phyloP scores from a whole-genome alignment of 2,113 vertebrate genomes.

The Carassius carassius region DNA sequence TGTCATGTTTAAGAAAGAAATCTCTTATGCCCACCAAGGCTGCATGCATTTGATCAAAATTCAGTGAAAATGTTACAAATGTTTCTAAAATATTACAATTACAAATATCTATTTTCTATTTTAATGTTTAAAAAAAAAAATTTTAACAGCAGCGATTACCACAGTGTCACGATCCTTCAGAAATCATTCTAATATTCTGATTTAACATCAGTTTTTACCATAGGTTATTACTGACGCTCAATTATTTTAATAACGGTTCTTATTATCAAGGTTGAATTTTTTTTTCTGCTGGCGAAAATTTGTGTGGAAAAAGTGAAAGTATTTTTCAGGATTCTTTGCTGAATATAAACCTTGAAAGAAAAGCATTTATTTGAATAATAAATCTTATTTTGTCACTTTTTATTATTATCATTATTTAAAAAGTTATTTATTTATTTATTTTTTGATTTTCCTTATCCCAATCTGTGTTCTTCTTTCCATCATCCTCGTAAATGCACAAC shows the following conservation, averaged over 20 bases:
- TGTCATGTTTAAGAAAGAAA: background rate
- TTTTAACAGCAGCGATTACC: background rate
- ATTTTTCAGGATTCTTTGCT: background rate
- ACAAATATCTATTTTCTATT: background rate
- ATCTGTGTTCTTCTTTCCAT: conserved; percentile 49
- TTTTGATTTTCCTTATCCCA: background rate
- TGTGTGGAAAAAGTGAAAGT: background rate
- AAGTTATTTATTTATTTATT: no score
- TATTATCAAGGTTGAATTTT: background rate
- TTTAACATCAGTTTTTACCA: background rate
- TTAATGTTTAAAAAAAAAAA: background rate
- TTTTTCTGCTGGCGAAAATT: background rate
- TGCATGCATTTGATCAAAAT: background rate
- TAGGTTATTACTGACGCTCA: background rate
- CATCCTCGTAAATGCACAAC: conserved; percentile 29
- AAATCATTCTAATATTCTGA: background rate
- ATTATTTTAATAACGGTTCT: background rate
- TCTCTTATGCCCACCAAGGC: background rate
- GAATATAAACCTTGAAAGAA: background rate
- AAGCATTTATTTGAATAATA: no score
- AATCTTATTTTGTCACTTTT: no score
- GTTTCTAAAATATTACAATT: background rate
- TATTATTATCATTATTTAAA: no score
- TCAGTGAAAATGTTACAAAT: background rate
- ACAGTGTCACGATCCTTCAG: background rate